These are phyloP conservation scores for Nyctalus aviator DNA, from an alignment of 2,797 vertebrate genomes.

Conservation along the genomic window DNA sequence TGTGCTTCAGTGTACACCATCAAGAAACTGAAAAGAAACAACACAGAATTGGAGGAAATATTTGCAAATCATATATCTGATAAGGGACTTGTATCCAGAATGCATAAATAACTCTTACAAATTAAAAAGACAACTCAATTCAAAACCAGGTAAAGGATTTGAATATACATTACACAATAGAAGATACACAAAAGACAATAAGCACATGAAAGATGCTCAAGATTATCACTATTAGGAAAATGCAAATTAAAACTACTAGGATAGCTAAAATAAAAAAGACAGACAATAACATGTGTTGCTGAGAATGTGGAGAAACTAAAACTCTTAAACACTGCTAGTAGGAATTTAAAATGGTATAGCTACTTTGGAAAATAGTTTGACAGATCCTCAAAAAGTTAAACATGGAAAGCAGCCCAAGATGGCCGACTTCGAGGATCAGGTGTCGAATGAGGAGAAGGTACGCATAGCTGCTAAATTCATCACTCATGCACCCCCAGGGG, in stretches of 20 bases:
- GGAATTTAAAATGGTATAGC: not conserved
- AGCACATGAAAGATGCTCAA: not conserved
- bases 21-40: not conserved
- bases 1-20: not conserved
- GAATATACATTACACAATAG: not conserved
- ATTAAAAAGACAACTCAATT: conserved; percentile 5
- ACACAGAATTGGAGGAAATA: not conserved
- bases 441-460: too few species aligned
- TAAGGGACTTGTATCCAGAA: not conserved
- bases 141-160: not conserved
- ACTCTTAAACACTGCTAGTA: not conserved
- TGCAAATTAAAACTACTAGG: not conserved
- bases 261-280: not conserved
- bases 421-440: too few species aligned
- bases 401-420: too few species aligned
- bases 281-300: not conserved
- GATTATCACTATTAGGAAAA: not conserved
- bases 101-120: not conserved
- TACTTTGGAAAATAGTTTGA: conserved; percentile 29
- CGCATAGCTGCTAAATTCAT: conserved; percentile 97
- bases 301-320: not conserved
- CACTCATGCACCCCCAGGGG: conserved; percentile 96
- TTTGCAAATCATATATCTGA: not conserved
- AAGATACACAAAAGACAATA: not conserved
- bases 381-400: not conserved